A percentile compares a stretch with the other conserved stretches of the same genome.
These are phyloP conservation scores for Agrilus biguttatus DNA, from an alignment of 2,888 invertebrate genomes.

Conservation along the genomic window DNA sequence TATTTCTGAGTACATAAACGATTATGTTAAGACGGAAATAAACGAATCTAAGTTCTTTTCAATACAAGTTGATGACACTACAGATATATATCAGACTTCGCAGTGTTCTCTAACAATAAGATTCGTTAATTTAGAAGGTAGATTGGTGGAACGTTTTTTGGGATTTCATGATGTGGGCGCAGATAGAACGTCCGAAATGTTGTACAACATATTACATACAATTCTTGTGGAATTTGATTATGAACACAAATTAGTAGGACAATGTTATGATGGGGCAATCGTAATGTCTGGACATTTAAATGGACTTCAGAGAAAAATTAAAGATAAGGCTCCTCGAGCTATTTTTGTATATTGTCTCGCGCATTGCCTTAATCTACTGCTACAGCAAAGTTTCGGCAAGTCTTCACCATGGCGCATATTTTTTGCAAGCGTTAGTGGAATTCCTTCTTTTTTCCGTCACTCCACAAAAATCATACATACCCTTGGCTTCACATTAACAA, in stretches of 20 bases:
- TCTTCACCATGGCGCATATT: slow-evolving; percentile 11
- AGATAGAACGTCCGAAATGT: not conserved
- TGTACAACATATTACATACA: not conserved
- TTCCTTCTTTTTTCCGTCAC: slow-evolving; percentile 11
- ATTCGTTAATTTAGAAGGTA: not conserved
- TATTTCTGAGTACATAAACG: slow-evolving; percentile 8
- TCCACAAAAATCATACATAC: slow-evolving; percentile 7
- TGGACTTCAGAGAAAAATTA: slow-evolving; percentile 5
- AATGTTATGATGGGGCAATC: not conserved
- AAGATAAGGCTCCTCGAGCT: slow-evolving; percentile 9
- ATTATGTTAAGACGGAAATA: slow-evolving; percentile 12
- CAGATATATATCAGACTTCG: slow-evolving; percentile 11
- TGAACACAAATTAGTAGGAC: not conserved
- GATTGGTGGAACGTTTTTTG: not conserved
- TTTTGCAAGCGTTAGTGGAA: slow-evolving; percentile 11
- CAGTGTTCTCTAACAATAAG: not conserved
- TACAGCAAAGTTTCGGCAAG: slow-evolving; percentile 9
- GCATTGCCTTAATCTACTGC: slow-evolving; percentile 11
- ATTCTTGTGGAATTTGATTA: not conserved
- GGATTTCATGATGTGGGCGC: not conserved
- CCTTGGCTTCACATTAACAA: not conserved
- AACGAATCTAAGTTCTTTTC: slow-evolving; percentile 13
- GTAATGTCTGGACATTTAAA: not conserved
- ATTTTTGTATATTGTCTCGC: slow-evolving; percentile 9
- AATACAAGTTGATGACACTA: slow-evolving; percentile 15